Evolutionary conservation across 30 jellyfish, hydroid and myxozoan species (phyloP).

Genomic region (Chironex yamaguchii): DNA sequence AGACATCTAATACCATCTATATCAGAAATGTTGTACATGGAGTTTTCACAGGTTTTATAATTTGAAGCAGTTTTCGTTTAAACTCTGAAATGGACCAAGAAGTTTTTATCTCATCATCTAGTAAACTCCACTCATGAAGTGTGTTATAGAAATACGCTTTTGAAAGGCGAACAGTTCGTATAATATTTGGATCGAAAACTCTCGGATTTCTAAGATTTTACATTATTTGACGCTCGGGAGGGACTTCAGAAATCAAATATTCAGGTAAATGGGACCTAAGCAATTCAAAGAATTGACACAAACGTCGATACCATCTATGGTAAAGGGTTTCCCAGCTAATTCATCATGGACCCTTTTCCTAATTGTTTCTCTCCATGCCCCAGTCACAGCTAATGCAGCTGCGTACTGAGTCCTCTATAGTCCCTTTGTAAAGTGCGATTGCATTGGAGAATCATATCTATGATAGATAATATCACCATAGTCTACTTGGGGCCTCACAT

Average conservation of each 20-base stretch:
- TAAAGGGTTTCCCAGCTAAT: constrained; percentile 51
- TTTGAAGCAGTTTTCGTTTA: constrained; percentile 53
- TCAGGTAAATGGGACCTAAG: constrained; percentile 27
- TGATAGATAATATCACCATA: background rate
- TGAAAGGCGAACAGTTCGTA: constrained; percentile 26
- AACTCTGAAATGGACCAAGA: constrained; percentile 46
- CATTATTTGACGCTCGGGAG: constrained; percentile 41
- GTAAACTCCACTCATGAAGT: constrained; percentile 54
- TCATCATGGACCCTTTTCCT: constrained; percentile 55
- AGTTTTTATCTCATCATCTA: constrained; percentile 14
- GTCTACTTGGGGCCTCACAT: background rate
- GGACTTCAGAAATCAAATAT: constrained; percentile 24
- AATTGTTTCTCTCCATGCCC: constrained; percentile 48
- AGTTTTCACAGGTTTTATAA: constrained; percentile 42
- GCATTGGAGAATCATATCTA: no score
- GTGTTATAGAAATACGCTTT: no score
- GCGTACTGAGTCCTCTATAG: no score
- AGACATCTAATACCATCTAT: constrained; percentile 16
- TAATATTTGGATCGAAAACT: constrained; percentile 15
- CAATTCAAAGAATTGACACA: constrained; percentile 40
- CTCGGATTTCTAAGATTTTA: constrained; percentile 45
- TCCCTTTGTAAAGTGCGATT: no score
- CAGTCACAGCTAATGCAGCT: constrained; percentile 61
- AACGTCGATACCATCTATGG: constrained; percentile 58
- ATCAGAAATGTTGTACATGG: constrained; percentile 34